phyloP scores from a whole-genome alignment of 2,888 invertebrate species.

The Lepidocyrtoides sp. region DNA sequence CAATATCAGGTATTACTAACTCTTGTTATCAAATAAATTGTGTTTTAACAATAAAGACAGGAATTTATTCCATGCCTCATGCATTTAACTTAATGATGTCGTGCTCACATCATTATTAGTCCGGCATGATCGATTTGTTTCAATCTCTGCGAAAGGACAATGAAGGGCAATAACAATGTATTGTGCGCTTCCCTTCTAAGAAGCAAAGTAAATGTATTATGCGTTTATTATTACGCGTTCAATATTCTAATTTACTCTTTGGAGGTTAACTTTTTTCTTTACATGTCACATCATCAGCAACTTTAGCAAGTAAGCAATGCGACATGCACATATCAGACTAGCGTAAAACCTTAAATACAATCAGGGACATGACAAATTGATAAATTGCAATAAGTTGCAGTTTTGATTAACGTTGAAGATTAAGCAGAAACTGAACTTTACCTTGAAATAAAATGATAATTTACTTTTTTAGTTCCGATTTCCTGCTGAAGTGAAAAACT shows the following conservation, averaged over 20 bases:
- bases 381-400: conserved; percentile 38
- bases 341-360: too few relatives aligned
- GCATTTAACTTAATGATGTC: conserved; percentile 36
- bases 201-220: not conserved
- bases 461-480: conserved; percentile 7
- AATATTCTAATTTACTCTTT: conserved; percentile 52
- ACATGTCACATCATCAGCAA: not conserved
- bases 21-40: conserved; percentile 20
- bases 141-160: conserved; percentile 26
- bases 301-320: not conserved
- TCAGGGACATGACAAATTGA: conserved; percentile 74
- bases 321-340: not conserved
- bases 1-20: not conserved
- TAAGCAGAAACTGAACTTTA: conserved; percentile 58
- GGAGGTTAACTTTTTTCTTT: conserved; percentile 30
- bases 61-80: conserved; percentile 1
- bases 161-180: conserved; percentile 35
- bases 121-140: conserved; percentile 48
- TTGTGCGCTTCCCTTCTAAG: not conserved
- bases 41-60: not conserved
- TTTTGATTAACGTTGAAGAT: conserved; percentile 46
- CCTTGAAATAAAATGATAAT: conserved; percentile 58
- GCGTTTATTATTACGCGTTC: conserved; percentile 10
- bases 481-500: not conserved
- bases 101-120: conserved; percentile 31